Evolutionary conservation across 2,797 vertebrate species (phyloP).

Genomic region (Hippocampus kuda): DNA sequence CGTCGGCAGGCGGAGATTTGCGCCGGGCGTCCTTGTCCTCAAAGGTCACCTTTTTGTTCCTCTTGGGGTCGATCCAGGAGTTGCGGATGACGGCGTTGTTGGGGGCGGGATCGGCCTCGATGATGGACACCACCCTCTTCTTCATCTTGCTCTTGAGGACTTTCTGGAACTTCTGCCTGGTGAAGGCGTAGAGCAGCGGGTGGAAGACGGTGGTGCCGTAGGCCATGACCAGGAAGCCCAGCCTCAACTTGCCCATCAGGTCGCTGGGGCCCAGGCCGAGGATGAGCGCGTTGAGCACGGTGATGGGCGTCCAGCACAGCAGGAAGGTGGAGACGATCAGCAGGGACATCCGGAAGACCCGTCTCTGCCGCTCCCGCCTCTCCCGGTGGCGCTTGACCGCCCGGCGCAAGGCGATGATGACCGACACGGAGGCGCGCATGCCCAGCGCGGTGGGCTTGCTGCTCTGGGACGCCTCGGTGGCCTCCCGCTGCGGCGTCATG

Average conservation of each 20-base stretch:
- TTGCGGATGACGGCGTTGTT: constrained; percentile 92
- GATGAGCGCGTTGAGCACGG: constrained; percentile 91
- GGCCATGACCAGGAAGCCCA: constrained; percentile 97
- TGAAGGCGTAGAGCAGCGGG: constrained; percentile 94
- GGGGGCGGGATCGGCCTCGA: constrained; percentile 86
- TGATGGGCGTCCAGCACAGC: constrained; percentile 98
- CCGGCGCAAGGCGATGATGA: constrained; percentile 91
- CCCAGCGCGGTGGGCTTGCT: constrained; percentile 79
- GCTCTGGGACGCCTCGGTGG: constrained; percentile 75
- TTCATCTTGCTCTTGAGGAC: constrained; percentile 98
- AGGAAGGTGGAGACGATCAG: constrained; percentile 97
- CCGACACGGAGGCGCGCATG: constrained; percentile 93
- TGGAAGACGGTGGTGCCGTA: constrained; percentile 98
- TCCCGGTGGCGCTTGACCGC: constrained; percentile 94
- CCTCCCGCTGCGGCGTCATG: constrained; percentile 60
- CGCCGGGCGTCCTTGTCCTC: constrained; percentile 81
- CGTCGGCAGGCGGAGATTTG: constrained; percentile 79
- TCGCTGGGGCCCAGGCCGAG: constrained; percentile 90
- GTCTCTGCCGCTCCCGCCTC: constrained; percentile 87
- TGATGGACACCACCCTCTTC: constrained; percentile 91
- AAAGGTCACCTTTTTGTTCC: constrained; percentile 87
- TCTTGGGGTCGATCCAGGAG: constrained; percentile 92
- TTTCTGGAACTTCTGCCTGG: constrained; percentile 96
- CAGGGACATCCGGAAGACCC: constrained; percentile 96
- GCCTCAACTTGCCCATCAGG: constrained; percentile 87